Evolutionary conservation across 2,888 invertebrate species (phyloP).

Genomic region (Pammene aurita): DNA sequence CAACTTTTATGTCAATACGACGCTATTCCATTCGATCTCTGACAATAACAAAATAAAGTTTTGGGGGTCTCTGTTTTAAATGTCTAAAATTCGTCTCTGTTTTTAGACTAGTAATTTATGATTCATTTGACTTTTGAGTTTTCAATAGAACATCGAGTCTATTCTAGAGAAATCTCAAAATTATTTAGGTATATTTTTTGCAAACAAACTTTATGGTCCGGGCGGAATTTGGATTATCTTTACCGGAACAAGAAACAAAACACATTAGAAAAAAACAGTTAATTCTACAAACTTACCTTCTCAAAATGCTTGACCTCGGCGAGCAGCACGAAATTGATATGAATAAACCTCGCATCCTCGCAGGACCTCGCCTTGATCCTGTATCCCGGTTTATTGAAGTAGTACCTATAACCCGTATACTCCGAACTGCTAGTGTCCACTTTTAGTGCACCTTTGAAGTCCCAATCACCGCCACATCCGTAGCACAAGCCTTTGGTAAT

Average conservation of each 20-base stretch:
- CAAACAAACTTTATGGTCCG: too few relatives aligned
- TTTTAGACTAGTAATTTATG: too few relatives aligned
- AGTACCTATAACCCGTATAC: constrained; percentile 79
- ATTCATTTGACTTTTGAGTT: too few relatives aligned
- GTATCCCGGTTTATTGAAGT: constrained; percentile 69
- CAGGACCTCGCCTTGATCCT: constrained; percentile 73
- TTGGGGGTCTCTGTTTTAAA: too few relatives aligned
- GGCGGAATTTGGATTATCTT: too few relatives aligned
- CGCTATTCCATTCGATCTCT: too few relatives aligned
- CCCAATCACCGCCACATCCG: constrained; percentile 78
- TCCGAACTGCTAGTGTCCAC: constrained; percentile 77
- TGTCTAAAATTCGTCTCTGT: too few relatives aligned
- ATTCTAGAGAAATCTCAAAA: too few relatives aligned
- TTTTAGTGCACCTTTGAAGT: constrained; percentile 71
- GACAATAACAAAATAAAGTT: too few relatives aligned
- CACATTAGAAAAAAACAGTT: neutral
- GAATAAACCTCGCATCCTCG: constrained; percentile 86
- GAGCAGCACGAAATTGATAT: constrained; percentile 85
- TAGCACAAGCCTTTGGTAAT: constrained; percentile 73
- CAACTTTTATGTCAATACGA: too few relatives aligned
- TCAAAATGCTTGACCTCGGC: constrained; percentile 86
- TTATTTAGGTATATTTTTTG: too few relatives aligned
- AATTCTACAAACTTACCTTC: constrained; percentile 78
- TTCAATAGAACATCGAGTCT: too few relatives aligned
- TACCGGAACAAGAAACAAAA: neutral